A percentile compares a stretch with the other conserved stretches of the same genome.
Conservation (phyloP, 2,797 vertebrate species). For the Martes flavigula region DNA sequence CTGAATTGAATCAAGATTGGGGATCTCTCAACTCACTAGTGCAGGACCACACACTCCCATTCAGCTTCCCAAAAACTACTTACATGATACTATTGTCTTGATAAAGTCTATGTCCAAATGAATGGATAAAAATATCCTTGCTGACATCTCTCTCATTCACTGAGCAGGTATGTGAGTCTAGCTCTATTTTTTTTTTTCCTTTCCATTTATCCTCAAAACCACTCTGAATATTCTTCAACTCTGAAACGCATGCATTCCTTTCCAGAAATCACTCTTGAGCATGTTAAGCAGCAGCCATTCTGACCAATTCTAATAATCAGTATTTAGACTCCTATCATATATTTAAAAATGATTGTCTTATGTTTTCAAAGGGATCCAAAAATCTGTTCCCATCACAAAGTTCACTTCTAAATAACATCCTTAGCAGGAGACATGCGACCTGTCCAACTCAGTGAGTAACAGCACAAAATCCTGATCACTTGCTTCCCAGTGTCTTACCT, state of each 20-base stretch:
- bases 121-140: not conserved
- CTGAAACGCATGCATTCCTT: not conserved
- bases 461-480: not conserved
- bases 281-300: not conserved
- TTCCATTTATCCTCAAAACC: not conserved
- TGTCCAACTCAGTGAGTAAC: not conserved
- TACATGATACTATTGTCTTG: not conserved
- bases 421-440: not conserved
- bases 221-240: not conserved
- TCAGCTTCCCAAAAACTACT: not conserved
- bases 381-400: not conserved
- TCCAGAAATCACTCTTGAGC: not conserved
- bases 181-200: not conserved
- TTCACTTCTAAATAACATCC: not conserved
- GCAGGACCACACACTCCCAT: fast-evolving
- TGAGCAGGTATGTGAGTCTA: not conserved
- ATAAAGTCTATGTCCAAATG: not conserved
- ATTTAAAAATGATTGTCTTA: not conserved
- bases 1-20: not conserved
- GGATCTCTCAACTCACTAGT: not conserved
- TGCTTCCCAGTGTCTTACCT: not conserved
- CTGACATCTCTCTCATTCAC: not conserved
- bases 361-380: not conserved
- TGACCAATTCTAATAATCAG: not conserved
- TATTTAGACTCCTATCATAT: not conserved